Conservation (phyloP, 1,140 invertebrate species). For the Halotydeus destructor region DNA sequence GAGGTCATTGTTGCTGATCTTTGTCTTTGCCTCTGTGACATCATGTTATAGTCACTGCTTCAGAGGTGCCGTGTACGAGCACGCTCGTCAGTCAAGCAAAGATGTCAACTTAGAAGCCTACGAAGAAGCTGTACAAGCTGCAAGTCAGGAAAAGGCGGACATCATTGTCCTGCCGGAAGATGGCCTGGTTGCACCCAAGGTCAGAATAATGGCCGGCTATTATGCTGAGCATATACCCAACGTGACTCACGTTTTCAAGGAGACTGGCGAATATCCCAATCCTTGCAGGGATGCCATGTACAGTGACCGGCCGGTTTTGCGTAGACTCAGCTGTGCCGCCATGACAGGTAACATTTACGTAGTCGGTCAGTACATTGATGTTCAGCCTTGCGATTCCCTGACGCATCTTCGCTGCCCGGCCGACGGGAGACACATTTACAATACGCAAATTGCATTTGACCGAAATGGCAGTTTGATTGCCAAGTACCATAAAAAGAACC, state of each 20-base stretch:
- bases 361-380: conserved; percentile 45
- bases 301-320: too few species aligned
- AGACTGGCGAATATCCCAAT: too few species aligned
- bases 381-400: conserved; percentile 19
- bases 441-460: conserved; percentile 52
- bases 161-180: conserved; percentile 66
- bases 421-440: conserved; percentile 34
- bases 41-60: too few species aligned
- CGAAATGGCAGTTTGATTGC: conserved; percentile 33
- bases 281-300: too few species aligned
- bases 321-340: conserved; percentile 34
- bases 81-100: not conserved
- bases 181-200: conserved; percentile 26
- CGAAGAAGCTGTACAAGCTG: conserved; percentile 3
- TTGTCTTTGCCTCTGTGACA: too few species aligned
- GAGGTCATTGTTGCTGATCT: too few species aligned
- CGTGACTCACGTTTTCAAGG: too few species aligned
- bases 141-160: conserved; percentile 34
- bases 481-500: conserved; percentile 51
- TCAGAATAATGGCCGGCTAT: too few species aligned
- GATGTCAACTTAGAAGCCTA: conserved; percentile 10
- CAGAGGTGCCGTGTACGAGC: conserved; percentile 10
- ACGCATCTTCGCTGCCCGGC: conserved; percentile 18
- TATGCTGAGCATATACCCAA: too few species aligned
- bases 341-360: conserved; percentile 32